Evolutionary conservation across 1,140 invertebrate species (phyloP), one percentile per base, ranked within the genome.

Genomic region (Ceratitis capitata): DNA sequence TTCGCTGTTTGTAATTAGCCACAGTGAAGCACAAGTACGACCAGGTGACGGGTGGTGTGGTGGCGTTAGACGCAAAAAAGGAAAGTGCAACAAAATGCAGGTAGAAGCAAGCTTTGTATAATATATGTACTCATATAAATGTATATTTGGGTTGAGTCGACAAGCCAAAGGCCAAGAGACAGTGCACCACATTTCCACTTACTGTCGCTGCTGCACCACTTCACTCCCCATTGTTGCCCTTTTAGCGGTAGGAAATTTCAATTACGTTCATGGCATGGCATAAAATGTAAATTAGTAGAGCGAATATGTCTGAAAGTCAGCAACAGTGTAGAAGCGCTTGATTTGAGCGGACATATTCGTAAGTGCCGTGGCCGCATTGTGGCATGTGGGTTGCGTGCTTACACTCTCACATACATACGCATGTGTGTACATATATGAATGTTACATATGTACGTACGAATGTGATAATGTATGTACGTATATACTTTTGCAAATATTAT

Each of bases 1-100:
- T 89, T 89, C 88, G 89, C 87, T 89, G 88, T 89, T 89, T 88
- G 88, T 89, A 89, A 89, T 89, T 89, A 89, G 88, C 88, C 86
- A 26, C 82, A 83, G 23, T 6, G 39, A 35, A 45, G 19, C 32
- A 14, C 29, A 23, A 53, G 47, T 0, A n/a, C n/a, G 69, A 1
- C 58, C n/a, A 19, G 23, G 7, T 74, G 64, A 19, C 1, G 29
- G 64, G 39, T 29, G 14, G 64, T 12, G 29, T 64, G 45, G 23
- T 19, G 23, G 42, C 3, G 23, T 49, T 26, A 39, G 29, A 39
- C n/a, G 14, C 6, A 4, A 74, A 74, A 39, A 45, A 32, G 61
- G 61, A 6, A 61, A 78, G 39, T 78, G 69, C 69, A 78, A 45
- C 35, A 29, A 35, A 64, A 26, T 64, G 58, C 26, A 64, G 26